Conservation (phyloP, 1,140 invertebrate genomes). For the Dendroctonus valens region DNA sequence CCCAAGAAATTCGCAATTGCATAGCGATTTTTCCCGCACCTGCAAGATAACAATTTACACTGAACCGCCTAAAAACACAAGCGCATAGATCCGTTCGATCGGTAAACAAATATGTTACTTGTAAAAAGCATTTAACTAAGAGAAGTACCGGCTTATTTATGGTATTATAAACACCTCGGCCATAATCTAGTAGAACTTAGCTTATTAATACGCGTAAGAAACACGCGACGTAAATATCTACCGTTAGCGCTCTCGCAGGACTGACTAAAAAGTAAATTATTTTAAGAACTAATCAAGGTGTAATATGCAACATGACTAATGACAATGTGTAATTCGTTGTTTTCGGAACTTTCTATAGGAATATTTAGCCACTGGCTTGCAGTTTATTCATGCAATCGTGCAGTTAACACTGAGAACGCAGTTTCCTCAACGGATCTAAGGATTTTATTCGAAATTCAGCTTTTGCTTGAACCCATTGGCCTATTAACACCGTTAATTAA, state of each 20-base stretch:
- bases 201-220: slow-evolving; percentile 16
- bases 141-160: slow-evolving; percentile 22
- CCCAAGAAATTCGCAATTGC: not conserved
- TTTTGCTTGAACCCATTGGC: not conserved
- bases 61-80: slow-evolving; percentile 9
- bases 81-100: slow-evolving; percentile 9
- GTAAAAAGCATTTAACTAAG: slow-evolving; percentile 12
- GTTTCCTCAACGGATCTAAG: too few relatives aligned
- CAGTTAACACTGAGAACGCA: too few relatives aligned
- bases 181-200: slow-evolving; percentile 9
- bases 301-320: slow-evolving; percentile 22
- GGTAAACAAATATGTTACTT: slow-evolving; percentile 23
- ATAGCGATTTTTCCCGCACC: slow-evolving; percentile 2
- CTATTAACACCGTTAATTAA: not conserved
- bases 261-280: slow-evolving; percentile 27
- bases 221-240: slow-evolving; percentile 22
- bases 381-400: too few relatives aligned
- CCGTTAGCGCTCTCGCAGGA: slow-evolving; percentile 8
- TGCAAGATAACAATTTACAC: slow-evolving; percentile 12
- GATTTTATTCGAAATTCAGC: too few relatives aligned
- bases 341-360: too few relatives aligned
- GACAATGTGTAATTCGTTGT: slow-evolving; percentile 12
- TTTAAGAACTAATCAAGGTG: slow-evolving; percentile 22
- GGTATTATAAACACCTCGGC: slow-evolving; percentile 28
- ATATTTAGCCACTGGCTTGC: too few relatives aligned